Conservation (phyloP, 2,888 invertebrate species). For the Spisula subtruncata region DNA sequence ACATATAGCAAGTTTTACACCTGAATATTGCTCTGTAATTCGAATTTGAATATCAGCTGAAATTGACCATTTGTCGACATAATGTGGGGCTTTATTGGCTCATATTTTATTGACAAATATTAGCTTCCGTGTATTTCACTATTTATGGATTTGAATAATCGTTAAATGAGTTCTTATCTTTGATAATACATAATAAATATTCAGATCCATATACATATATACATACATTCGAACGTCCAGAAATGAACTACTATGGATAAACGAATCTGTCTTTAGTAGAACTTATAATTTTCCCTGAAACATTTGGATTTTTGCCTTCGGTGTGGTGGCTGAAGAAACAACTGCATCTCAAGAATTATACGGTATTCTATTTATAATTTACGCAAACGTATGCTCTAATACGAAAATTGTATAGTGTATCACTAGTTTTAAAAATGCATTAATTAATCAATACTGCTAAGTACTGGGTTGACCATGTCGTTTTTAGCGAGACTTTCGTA, state of each 20-base stretch:
- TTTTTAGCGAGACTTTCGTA: too few relatives aligned
- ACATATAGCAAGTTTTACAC: not conserved
- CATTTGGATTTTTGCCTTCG: not conserved
- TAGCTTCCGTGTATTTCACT: conserved; percentile 6
- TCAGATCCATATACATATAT: not conserved
- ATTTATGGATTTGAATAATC: conserved; percentile 1
- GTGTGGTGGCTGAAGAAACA: not conserved
- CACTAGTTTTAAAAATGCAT: too few relatives aligned
- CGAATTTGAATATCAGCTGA: not conserved
- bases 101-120: not conserved
- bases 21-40: not conserved
- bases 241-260: not conserved
- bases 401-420: too few relatives aligned
- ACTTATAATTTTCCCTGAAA: not conserved
- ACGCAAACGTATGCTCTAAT: too few relatives aligned
- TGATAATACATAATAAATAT: not conserved
- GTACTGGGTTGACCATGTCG: too few relatives aligned
- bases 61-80: not conserved
- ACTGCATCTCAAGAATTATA: too few relatives aligned
- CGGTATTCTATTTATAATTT: too few relatives aligned
- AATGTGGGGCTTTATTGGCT: not conserved
- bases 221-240: not conserved
- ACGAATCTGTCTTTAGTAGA: not conserved
- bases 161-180: not conserved
- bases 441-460: too few relatives aligned